Percentiles rank a stretch among this genome's conserved stretches.
Evolutionary conservation across 1,140 invertebrate genomes (phyloP).

Genomic region (Apis cerana): DNA sequence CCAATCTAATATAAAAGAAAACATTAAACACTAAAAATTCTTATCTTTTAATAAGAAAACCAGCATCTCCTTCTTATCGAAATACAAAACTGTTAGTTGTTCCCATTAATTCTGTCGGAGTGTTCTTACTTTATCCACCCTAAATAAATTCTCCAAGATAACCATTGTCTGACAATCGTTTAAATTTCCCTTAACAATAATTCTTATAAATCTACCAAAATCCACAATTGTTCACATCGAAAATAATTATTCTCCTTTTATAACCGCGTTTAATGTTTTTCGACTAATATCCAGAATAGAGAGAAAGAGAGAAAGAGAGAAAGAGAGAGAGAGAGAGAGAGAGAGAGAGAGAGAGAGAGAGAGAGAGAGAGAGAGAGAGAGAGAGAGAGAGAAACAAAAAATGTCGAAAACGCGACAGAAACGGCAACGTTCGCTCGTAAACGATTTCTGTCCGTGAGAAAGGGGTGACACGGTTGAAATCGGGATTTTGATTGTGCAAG

Average conservation of each 20-base stretch:
- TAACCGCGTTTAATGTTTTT: constrained; percentile 11
- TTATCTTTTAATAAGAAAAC: neutral
- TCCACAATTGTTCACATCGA: neutral
- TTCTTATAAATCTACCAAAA: neutral
- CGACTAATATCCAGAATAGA: neutral
- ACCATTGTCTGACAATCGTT: neutral
- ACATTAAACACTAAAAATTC: no score
- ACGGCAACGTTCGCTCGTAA: neutral
- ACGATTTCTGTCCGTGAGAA: neutral
- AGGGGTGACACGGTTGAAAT: neutral
- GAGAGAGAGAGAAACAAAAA: neutral
- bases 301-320: neutral
- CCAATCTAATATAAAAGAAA: no score
- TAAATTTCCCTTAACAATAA: neutral
- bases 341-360: neutral
- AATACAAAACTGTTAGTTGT: neutral
- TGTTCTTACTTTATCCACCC: neutral
- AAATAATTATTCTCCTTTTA: neutral
- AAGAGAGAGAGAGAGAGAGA: neutral
- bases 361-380: neutral
- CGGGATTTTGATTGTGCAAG: constrained; percentile 43
- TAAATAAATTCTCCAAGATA: neutral
- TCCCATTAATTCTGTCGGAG: neutral
- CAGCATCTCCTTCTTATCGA: neutral
- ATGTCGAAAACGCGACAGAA: neutral